These are phyloP conservation scores for Antedon mediterranea DNA, from an alignment of 53 echinoderm and acorn worm species.

Conservation along the genomic window DNA sequence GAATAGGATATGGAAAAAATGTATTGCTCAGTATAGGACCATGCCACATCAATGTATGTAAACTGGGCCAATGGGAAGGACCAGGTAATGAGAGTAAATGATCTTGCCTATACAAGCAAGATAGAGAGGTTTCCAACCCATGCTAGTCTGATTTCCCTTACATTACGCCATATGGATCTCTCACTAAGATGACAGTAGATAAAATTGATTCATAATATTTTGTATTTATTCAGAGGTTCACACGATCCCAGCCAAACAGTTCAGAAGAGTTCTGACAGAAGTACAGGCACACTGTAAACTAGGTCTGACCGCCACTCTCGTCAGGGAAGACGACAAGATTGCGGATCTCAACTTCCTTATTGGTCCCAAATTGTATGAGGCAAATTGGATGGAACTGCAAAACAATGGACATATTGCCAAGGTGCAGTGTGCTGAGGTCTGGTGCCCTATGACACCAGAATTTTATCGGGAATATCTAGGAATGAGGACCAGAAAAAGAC, in stretches of 20 bases:
- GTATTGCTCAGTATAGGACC: too few relatives aligned
- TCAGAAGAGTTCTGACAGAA: conserved; percentile 77
- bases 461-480: conserved; percentile 86
- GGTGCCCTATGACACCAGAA: conserved; percentile 99
- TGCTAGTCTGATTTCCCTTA: neutral
- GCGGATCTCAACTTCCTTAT: conserved; percentile 98
- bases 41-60: too few relatives aligned
- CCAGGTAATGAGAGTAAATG: too few relatives aligned
- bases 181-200: neutral
- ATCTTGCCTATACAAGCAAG: too few relatives aligned
- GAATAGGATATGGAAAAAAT: too few relatives aligned
- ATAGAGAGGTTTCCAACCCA: too few relatives aligned
- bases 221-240: conserved; percentile 82
- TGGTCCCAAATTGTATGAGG: conserved; percentile 96
- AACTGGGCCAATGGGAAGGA: too few relatives aligned
- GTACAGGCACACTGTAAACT: conserved; percentile 99
- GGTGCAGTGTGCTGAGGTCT: conserved; percentile 97
- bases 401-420: conserved; percentile 79
- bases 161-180: neutral
- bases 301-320: conserved; percentile 87
- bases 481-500: conserved; percentile 56
- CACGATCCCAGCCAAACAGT: conserved; percentile 97
- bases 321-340: conserved; percentile 97
- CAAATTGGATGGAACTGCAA: conserved; percentile 98
- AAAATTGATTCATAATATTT: neutral